A percentile compares a stretch with the other conserved stretches of the same genome.
Conservation (phyloP, 2,797 vertebrate genomes). For the Tragopan temminckii region DNA sequence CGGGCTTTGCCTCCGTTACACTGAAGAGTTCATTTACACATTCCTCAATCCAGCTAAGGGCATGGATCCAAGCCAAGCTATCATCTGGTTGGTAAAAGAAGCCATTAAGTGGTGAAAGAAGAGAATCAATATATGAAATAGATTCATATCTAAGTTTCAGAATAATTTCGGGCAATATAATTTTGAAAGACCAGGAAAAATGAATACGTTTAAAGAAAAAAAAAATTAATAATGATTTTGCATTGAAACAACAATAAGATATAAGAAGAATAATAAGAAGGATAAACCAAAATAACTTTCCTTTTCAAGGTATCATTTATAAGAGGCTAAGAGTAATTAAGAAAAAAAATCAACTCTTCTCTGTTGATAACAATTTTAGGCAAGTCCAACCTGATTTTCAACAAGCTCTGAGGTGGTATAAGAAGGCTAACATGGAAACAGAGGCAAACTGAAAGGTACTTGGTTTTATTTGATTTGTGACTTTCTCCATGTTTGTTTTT, state of each 20-base stretch:
- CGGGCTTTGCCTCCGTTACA: background rate
- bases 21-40: background rate
- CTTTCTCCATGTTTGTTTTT: constrained; percentile 3
- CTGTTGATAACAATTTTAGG: background rate
- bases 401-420: background rate
- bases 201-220: background rate
- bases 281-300: constrained; percentile 8
- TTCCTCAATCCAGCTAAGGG: background rate
- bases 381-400: background rate
- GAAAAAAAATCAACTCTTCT: background rate
- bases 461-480: constrained; percentile 19
- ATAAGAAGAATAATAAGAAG: background rate
- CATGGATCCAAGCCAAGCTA: background rate
- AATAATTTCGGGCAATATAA: background rate
- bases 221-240: background rate
- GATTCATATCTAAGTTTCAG: background rate
- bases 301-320: constrained; percentile 9
- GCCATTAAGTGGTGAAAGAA: background rate
- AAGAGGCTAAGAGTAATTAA: background rate
- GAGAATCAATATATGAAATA: background rate
- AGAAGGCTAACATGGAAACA: background rate
- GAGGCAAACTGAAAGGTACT: background rate
- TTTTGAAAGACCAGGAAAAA: background rate
- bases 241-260: background rate
- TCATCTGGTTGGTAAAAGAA: background rate